Conservation (phyloP, 2,888 invertebrate genomes). For the Beris morrisii region DNA sequence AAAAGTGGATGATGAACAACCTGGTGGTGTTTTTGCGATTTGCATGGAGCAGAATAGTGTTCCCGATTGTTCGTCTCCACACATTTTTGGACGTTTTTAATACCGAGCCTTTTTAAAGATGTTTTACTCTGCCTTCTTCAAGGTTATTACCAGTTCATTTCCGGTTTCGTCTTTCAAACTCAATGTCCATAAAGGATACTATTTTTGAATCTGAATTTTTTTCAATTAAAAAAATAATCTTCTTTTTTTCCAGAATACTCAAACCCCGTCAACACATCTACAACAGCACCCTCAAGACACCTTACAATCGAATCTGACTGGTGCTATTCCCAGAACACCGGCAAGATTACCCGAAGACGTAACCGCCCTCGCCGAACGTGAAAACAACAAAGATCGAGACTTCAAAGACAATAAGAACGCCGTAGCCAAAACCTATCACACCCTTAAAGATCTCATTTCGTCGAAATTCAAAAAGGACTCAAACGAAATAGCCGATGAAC, state of each 20-base stretch:
- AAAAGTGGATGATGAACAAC: too few relatives aligned
- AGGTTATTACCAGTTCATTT: too few relatives aligned
- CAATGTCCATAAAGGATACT: too few relatives aligned
- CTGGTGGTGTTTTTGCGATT: too few relatives aligned
- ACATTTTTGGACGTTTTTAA: too few relatives aligned
- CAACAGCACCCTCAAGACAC: slow-evolving; percentile 48
- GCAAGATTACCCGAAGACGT: slow-evolving; percentile 56
- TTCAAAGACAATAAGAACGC: slow-evolving; percentile 59
- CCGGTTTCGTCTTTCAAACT: too few relatives aligned
- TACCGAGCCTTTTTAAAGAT: too few relatives aligned
- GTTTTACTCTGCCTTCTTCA: too few relatives aligned
- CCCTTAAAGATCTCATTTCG: slow-evolving; percentile 81
- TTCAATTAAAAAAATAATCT: not conserved
- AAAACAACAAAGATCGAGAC: slow-evolving; percentile 63
- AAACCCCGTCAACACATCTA: slow-evolving; percentile 38
- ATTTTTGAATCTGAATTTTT: too few relatives aligned
- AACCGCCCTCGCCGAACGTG: slow-evolving; percentile 63
- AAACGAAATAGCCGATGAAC: slow-evolving; percentile 59
- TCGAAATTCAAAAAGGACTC: slow-evolving; percentile 70
- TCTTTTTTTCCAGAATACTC: slow-evolving; percentile 34
- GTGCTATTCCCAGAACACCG: slow-evolving; percentile 56
- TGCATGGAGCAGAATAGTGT: too few relatives aligned
- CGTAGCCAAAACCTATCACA: slow-evolving; percentile 78
- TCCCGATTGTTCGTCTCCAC: too few relatives aligned
- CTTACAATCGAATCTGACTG: slow-evolving; percentile 39